Evolutionary conservation across 2,888 invertebrate species (phyloP).

Genomic region (Oxyteleia sp.): DNA sequence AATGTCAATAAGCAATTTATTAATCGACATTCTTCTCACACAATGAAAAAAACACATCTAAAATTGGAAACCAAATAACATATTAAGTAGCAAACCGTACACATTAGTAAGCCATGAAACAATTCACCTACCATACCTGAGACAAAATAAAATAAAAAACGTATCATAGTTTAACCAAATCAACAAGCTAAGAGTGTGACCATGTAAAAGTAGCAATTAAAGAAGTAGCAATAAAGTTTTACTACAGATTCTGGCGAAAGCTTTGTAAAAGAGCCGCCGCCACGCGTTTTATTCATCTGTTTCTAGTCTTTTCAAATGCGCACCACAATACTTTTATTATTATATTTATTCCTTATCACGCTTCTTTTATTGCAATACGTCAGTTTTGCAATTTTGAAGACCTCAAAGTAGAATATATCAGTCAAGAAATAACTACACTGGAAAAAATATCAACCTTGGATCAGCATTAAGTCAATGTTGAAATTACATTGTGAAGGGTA

Average conservation of each 20-base stretch:
- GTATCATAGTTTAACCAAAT: slow-evolving; percentile 69
- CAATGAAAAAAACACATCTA: too few relatives aligned
- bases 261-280: slow-evolving; percentile 70
- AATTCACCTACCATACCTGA: slow-evolving; percentile 4
- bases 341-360: slow-evolving; percentile 19
- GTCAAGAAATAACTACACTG: too few relatives aligned
- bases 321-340: slow-evolving; percentile 43
- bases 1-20: too few relatives aligned
- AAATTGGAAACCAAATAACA: too few relatives aligned
- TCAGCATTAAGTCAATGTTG: too few relatives aligned
- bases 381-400: slow-evolving; percentile 10
- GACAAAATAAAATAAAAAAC: slow-evolving; percentile 24
- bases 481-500: too few relatives aligned
- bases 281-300: slow-evolving; percentile 57
- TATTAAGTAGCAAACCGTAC: too few relatives aligned
- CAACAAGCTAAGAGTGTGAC: slow-evolving; percentile 71
- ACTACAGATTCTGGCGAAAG: slow-evolving; percentile 67
- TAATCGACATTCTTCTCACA: too few relatives aligned
- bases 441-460: too few relatives aligned
- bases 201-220: slow-evolving; percentile 73
- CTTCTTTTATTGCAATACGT: slow-evolving; percentile 14
- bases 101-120: too few relatives aligned
- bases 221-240: slow-evolving; percentile 74
- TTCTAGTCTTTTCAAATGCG: slow-evolving; percentile 47
- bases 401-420: too few relatives aligned